Conservation (phyloP, 2,888 invertebrate species). For the Pseudeuparius sepicola region DNA sequence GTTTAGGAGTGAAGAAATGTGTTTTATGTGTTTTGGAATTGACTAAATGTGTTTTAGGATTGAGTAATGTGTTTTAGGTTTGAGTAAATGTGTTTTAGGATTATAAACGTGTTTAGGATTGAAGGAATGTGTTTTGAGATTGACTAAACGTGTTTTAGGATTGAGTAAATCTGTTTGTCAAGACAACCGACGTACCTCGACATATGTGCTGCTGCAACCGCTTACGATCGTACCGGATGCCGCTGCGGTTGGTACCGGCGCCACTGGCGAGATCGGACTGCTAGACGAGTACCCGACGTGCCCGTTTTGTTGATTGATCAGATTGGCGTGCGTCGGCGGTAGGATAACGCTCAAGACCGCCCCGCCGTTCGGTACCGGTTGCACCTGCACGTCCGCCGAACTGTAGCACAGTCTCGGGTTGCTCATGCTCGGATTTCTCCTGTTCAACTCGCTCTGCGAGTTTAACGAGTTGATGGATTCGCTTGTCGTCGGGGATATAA, state of each 20-base stretch:
- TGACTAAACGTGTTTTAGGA: too few species aligned
- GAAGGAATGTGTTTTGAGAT: too few species aligned
- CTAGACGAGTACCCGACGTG: constrained; percentile 26
- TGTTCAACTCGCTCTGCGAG: constrained; percentile 23
- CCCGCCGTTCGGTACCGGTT: constrained; percentile 54
- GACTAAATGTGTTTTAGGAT: too few species aligned
- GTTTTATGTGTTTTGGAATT: too few species aligned
- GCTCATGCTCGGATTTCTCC: constrained; percentile 24
- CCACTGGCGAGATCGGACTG: constrained; percentile 23
- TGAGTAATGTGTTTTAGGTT: too few species aligned
- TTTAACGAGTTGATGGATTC: constrained; percentile 39
- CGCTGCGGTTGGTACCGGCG: constrained; percentile 29
- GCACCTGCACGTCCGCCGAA: constrained; percentile 50
- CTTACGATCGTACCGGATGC: constrained; percentile 44
- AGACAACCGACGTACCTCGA: constrained; percentile 49
- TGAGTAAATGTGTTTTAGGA: too few species aligned
- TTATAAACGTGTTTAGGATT: too few species aligned
- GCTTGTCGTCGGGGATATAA: constrained; percentile 37
- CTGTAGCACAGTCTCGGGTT: constrained; percentile 34
- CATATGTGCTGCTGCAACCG: constrained; percentile 45
- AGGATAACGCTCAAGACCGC: constrained; percentile 74
- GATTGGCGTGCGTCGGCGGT: constrained; percentile 48
- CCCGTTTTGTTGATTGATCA: constrained; percentile 39
- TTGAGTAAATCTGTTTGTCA: too few species aligned
- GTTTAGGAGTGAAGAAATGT: too few species aligned